Evolutionary conservation across 2,797 vertebrate genomes (phyloP), one percentile per base, ranked within the genome.

Genomic region (Spinibarbus caldwelli): DNA sequence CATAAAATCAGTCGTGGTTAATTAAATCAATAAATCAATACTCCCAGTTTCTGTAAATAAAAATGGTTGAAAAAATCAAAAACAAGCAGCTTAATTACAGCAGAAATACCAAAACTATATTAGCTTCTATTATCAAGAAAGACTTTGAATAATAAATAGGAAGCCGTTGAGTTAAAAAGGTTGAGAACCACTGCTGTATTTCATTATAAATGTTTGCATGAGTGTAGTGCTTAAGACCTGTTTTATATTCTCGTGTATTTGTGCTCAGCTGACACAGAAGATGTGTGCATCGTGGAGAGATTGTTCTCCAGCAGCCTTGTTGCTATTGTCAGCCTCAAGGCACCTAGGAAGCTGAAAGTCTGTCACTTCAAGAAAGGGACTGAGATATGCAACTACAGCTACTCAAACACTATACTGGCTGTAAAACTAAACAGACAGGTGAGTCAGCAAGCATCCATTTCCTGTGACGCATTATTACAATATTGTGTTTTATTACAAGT

Each of bases 341-440:
- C 98, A 0, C 98, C 98, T 29, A 94, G 98, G 90, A 99, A 99
- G 91, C 96, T 99, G 21, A 99, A 99, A 91, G 98, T 99, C 75
- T 99, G 98, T 93, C 98, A 99, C 92, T 99, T 99, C 87, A 99
- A 99, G 95, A 99, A 99, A 93, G 98, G 98, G 89, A 99, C 98
- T 0, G 98, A 99, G 93, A 99, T 99, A 92, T 99, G 98, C 93
- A 99, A 99, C 95, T 99, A 99, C 94, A 99, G 98, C 82, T 99
- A 99, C 90, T 99, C 98, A 80, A 99, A 99, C 93, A 99, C 98
- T 59, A 99, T 99, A 83, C 94, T 99, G 94, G 98, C 98, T 12
- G 98, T 99, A 82, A 99, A 97, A 85, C 95, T 99, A 68, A 99
- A 99, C 86, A 96, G 98, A 92, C 98, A 99, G 96, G 98, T 99